Evolutionary conservation across 2,888 invertebrate species (phyloP), one percentile per base, ranked within the genome.

Genomic region (Hirtodrosophila cameraria): DNA sequence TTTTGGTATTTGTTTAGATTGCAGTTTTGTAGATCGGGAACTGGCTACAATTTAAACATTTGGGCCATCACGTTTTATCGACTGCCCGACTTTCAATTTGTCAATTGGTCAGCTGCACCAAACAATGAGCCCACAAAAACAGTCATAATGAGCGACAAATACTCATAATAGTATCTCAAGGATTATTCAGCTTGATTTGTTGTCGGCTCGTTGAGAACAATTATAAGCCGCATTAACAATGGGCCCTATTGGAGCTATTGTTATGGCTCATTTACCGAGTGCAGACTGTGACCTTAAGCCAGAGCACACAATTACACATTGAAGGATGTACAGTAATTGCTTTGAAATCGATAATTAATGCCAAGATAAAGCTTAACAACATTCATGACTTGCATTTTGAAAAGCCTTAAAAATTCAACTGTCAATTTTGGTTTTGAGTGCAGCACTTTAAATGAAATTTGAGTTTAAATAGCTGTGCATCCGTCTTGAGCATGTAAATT

Each of bases 51-150:
- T 65, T 2, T 53, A 43, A 63, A 50, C 71, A 77, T 77, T 84
- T 61, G 52, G 79, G 82, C 68, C 79, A 80, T 80, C 80, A 80
- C 80, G 79, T 75, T 66, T 76, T 54, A 28, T n/a, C 13, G 42
- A 20, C 53, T 39, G 46, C 9, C 28, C 35, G 33, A 57, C 63
- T 64, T 64, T 62, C 70, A 63, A 55, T 64, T 61, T 58, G 31
- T 31, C 65, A 66, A 72, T 59, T 45, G 70, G 38, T 55, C 72
- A 59, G 55, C 9, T 12, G 48, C 23, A 13, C 31, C 27, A 62
- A 57, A 82, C 82, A 71, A 84, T 66, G 79, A n/a, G 65, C 71
- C 62, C 57, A 23, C 30, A 36, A 13, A 38, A 50, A 23, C 15
- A 30, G 9, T 30, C 63, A 69, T 61, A 73, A 73, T 69, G 60